Base-by-base conservation (phyloP, 2,888 invertebrate species). In the Chalcis sispes region DNA sequence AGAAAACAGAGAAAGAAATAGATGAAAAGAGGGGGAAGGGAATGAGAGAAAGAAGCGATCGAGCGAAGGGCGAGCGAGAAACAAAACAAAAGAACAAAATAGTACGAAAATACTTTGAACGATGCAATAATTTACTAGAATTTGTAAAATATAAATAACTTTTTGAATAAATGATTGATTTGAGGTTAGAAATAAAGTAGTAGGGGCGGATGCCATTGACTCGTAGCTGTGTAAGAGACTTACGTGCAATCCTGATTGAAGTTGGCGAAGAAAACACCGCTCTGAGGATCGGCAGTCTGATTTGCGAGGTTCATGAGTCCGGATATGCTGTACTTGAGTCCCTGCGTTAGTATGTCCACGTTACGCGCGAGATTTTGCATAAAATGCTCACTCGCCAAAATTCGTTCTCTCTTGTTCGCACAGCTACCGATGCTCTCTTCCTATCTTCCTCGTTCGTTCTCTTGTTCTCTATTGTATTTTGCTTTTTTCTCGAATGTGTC, bases 241-340 rank as follows among this genome's bases (percentile, higher is more conserved):
- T 95, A 98, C 98, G 98, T 95, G 93, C 94, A 95, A 90, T 98
- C 98, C 90, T 98, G 98, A 90, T 98, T 98, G 89, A 98, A 98
- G 91, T 97, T 97, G 85, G 98, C 97, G 90, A 96, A 97, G 90
- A 95, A 94, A 90, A 95, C 94, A 90, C 95, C 95, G 90, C 93
- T 93, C 91, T 94, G 92, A 89, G 94, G 91, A 90, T 94, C 95
- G 89, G 93, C 92, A 87, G 92, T 92, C 90, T 92, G 93, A 90
- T 92, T 93, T 92, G 94, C 92, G 91, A 94, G 93, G 94, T 93
- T 95, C 95, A 95, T 95, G 91, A 93, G 94, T 93, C 91, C 93
- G 91, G 91, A 88, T 89, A 90, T 89, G 84, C 90, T 89, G 87
- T 88, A 87, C 87, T 89, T 89, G 77, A 89, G 84, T 80, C 89